Evolutionary conservation across 2,888 invertebrate species (phyloP), one percentile per base, ranked within the genome.

Genomic region (Timandra comae): DNA sequence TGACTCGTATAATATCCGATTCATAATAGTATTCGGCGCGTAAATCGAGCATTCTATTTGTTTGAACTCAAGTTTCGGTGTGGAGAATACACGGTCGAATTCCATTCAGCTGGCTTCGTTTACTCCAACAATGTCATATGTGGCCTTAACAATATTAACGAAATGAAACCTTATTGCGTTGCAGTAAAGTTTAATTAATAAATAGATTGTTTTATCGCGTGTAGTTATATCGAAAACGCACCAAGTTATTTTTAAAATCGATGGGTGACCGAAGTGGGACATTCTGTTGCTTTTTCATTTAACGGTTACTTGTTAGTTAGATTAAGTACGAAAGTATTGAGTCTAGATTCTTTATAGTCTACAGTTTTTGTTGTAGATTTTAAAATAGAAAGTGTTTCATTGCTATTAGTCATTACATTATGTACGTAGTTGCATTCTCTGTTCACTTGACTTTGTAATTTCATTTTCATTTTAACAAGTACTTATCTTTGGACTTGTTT

Each of bases 211-310:
- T 66, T 64, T 69, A 76, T 67, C 67, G 61, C 43, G 57, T 64
- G 72, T 67, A 65, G 45, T 45, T 46, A 40, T 72, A 72, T 73
- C 66, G 71, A 76, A 78, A 80, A 79, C 81, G 78, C 80, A 81
- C 71, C 62, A 65, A 68, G 69, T 60, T 84, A 84, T 84, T 84
- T 82, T 82, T 84, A 81, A 78, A 84, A 81, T 80, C 80, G 74
- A 81, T 80, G 81, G 73, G 77, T 71, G 77, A 71, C 75, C 78
- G 67, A 80, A 81, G 76, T 81, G 74, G 81, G 73, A 72, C 81
- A 75, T 63, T 56, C 69, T 73, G 65, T 70, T 64, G 73, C 65
- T 64, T 69, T 69, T 69, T 73, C 72, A 77, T 75, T 76, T 75
- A 76, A 56, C 63, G n/a, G n/a, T n/a, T n/a, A n/a, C n/a, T n/a